Evolutionary conservation across 2,113 vertebrate species (phyloP).

Genomic region (Rostratula benghalensis): DNA sequence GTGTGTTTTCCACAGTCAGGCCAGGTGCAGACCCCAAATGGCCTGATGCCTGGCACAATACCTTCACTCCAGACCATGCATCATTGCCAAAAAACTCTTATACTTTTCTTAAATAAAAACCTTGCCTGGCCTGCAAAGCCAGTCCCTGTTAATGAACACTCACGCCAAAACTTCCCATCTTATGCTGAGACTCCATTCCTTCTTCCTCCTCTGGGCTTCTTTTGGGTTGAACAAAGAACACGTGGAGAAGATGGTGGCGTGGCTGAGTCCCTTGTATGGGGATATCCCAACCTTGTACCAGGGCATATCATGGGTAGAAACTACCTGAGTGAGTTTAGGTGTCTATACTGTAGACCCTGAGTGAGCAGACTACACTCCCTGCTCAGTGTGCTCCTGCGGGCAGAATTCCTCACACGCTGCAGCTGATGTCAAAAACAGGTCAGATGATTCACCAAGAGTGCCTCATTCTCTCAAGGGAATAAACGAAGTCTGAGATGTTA

Average conservation of each 20-base stretch:
- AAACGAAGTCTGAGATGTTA: background rate
- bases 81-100: background rate
- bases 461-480: background rate
- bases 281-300: background rate
- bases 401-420: background rate
- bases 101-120: background rate
- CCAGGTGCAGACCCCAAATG: background rate
- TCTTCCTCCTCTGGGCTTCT: background rate
- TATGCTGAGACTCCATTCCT: background rate
- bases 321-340: rapidly evolving
- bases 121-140: background rate
- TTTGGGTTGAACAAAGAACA: background rate
- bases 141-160: background rate
- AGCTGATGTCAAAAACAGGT: background rate
- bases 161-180: background rate
- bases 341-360: background rate
- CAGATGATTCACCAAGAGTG: background rate
- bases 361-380: rapidly evolving
- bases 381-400: background rate
- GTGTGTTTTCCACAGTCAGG: background rate
- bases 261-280: too few species aligned
- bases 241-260: rapidly evolving
- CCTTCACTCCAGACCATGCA: background rate
- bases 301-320: background rate
- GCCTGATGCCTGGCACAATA: background rate